Base-by-base conservation (phyloP, 2,888 invertebrate genomes). In the Anticlea derivata region DNA sequence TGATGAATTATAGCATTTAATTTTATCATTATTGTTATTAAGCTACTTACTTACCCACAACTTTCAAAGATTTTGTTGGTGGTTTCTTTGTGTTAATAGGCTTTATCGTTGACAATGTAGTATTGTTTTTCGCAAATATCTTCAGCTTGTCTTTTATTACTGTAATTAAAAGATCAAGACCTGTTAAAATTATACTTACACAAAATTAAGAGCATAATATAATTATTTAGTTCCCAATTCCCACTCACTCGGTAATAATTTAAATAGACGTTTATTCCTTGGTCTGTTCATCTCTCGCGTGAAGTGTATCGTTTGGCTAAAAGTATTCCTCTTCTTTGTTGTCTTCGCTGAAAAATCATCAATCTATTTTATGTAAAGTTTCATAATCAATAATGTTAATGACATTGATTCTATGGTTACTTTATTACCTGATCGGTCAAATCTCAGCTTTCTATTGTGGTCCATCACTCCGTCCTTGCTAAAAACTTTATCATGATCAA, bases 401-500 rank as follows among this genome's bases (percentile, higher is more conserved):
- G n/a, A 31, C 11, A 23, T 23, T 23, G 7, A 5, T 26, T 26
- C 3, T 27, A 10, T 3, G 17, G 3, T 10, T n/a, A 1, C 5
- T 22, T 23, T 31, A 8, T 10, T 48, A 53, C 53, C 53, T 35
- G 34, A 29, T 30, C 48, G 39, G 8, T 26, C 30, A 22, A 26
- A 11, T 29, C 47, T 48, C 6, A 7, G 0, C 7, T 39, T 38
- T 1, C 7, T 2, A 12, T 8, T 7, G 10, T 34, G 8, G 17
- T 29, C 29, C 17, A 23, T 34, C 13, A 20, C 41, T 10, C 24
- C 37, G 17, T 34, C 40, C 5, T 20, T 12, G 31, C 35, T 45
- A 49, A 45, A 52, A 56, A 49, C 55, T 56, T 52, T 49, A 35
- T 29, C 10, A 22, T 12, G 39, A 39, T 53, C 30, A 49, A 53